phyloP scores from a whole-genome alignment of 2,797 vertebrate genomes.

The Anisognathus igniventris region DNA sequence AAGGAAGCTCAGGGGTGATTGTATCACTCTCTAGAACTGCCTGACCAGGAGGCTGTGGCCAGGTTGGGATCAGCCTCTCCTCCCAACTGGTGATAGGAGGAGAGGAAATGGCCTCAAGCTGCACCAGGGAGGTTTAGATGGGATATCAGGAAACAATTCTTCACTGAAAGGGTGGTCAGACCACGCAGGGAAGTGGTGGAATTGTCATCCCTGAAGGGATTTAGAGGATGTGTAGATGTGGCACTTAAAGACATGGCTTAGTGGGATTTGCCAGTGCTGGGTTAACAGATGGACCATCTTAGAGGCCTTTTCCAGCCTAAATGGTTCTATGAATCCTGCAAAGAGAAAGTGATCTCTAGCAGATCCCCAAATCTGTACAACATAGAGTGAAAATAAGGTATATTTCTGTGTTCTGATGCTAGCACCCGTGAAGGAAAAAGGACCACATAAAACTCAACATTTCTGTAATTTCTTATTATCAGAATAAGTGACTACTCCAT shows the following conservation, averaged over 20 bases:
- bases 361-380: not conserved
- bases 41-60: not conserved
- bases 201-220: not conserved
- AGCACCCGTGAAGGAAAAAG: not conserved
- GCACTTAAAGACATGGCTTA: not conserved
- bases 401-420: not conserved
- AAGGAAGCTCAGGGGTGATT: not conserved
- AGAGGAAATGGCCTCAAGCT: not conserved
- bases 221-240: not conserved
- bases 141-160: not conserved
- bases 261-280: not conserved
- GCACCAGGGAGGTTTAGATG: not conserved
- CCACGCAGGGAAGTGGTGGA: not conserved
- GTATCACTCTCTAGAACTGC: not conserved
- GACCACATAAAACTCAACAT: not conserved
- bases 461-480: not conserved
- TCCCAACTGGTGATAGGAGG: not conserved
- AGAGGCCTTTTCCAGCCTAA: not conserved
- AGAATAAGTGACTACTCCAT: not conserved
- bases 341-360: not conserved
- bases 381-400: not conserved
- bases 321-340: not conserved
- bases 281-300: not conserved
- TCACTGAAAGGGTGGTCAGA: not conserved
- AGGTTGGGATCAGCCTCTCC: fast-evolving